Evolutionary conservation across 2,888 invertebrate species (phyloP).

Genomic region (Macrophya alboannulata): DNA sequence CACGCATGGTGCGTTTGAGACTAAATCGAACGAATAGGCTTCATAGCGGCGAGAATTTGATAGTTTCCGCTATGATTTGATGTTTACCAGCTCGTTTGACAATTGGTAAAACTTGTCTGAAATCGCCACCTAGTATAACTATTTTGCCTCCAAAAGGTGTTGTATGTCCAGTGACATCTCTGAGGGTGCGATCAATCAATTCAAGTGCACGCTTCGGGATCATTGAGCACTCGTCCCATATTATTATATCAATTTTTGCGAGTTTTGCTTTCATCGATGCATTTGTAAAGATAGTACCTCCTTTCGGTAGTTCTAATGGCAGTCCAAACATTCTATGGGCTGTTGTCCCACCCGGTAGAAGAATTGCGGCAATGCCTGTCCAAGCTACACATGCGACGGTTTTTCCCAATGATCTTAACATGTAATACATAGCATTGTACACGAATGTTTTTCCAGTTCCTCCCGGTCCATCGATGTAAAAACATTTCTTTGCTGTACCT

Average conservation of each 20-base stretch:
- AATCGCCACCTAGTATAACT: no score
- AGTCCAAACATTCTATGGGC: constrained; percentile 73
- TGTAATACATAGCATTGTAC: constrained; percentile 66
- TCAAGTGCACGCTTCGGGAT: constrained; percentile 51
- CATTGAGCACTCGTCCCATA: constrained; percentile 67
- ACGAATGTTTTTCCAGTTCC: constrained; percentile 78
- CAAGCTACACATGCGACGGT: constrained; percentile 67
- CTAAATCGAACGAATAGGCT: constrained; percentile 2
- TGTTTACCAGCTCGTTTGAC: constrained; percentile 48
- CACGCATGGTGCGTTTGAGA: constrained; percentile 56
- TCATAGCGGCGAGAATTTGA: constrained; percentile 51
- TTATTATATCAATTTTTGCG: constrained; percentile 61
- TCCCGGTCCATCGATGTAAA: constrained; percentile 74
- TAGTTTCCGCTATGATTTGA: constrained; percentile 33
- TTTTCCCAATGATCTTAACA: constrained; percentile 60
- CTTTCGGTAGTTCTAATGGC: constrained; percentile 63
- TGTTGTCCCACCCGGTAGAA: constrained; percentile 73
- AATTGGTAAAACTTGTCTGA: constrained; percentile 49
- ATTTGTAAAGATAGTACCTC: constrained; percentile 60
- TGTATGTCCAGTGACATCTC: not conserved
- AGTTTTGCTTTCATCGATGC: constrained; percentile 62
- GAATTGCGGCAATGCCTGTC: constrained; percentile 73
- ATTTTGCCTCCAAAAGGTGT: constrained; percentile 44
- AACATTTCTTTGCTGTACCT: constrained; percentile 59
- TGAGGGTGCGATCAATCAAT: constrained; percentile 39